phyloP scores from a whole-genome alignment of 1,140 invertebrate species.

The Globodera ellingtonae region DNA sequence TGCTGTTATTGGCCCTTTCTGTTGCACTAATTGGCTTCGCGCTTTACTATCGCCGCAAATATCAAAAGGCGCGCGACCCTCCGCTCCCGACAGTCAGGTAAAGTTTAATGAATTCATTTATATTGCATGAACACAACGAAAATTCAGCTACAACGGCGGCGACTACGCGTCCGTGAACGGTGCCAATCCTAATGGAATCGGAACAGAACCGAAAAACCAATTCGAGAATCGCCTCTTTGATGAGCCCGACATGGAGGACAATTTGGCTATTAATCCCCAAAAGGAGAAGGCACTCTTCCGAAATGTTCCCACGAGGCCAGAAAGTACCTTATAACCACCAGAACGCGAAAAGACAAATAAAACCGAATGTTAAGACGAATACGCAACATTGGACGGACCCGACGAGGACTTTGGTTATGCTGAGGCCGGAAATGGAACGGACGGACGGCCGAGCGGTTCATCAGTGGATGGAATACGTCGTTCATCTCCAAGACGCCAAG shows the following conservation, averaged over 20 bases:
- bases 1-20: constrained; percentile 32
- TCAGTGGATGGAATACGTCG: background rate
- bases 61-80: constrained; percentile 57
- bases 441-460: background rate
- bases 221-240: constrained; percentile 22
- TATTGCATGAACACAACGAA: background rate
- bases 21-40: constrained; percentile 42
- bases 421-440: background rate
- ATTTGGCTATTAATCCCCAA: constrained; percentile 22
- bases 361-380: constrained; percentile 37
- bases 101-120: constrained; percentile 6
- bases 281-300: constrained; percentile 29
- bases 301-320: constrained; percentile 22
- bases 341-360: background rate
- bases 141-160: background rate
- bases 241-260: constrained; percentile 23
- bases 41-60: constrained; percentile 58
- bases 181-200: background rate
- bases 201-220: constrained; percentile 11
- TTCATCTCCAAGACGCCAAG: background rate
- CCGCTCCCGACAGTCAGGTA: constrained; percentile 52
- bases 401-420: constrained; percentile 11
- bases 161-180: constrained; percentile 24
- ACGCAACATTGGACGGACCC: constrained; percentile 39
- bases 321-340: background rate